phyloP scores from a whole-genome alignment of 2,888 invertebrate species.

The Tuberolachnus salignus region DNA sequence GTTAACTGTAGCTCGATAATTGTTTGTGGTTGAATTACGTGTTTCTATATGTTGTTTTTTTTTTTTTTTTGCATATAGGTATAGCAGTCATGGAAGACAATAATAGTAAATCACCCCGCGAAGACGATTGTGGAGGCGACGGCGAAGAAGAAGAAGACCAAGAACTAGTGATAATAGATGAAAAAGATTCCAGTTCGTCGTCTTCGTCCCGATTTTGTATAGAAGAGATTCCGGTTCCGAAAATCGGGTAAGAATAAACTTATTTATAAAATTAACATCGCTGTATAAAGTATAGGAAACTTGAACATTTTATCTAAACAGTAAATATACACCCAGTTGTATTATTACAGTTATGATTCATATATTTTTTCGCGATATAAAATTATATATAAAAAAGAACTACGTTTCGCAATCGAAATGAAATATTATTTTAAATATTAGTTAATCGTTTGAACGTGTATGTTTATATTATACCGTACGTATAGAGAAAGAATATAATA shows the following conservation, averaged over 20 bases:
- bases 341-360: not conserved
- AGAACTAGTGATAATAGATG: constrained; percentile 11
- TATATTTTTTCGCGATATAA: not conserved
- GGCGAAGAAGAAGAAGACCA: constrained; percentile 50
- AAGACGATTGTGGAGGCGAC: constrained; percentile 32
- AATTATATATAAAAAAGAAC: not conserved
- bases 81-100: constrained; percentile 53
- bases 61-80: not conserved
- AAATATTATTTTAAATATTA: too few relatives aligned
- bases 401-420: too few relatives aligned
- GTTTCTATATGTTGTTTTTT: too few relatives aligned
- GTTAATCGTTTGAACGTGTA: too few relatives aligned
- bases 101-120: constrained; percentile 37
- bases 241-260: constrained; percentile 19
- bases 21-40: too few relatives aligned
- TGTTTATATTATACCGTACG: too few relatives aligned
- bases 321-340: not conserved
- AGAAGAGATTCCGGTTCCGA: constrained; percentile 27
- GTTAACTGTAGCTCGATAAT: too few relatives aligned
- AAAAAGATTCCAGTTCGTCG: not conserved
- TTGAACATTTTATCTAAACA: not conserved
- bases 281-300: not conserved
- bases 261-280: too few relatives aligned
- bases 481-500: too few relatives aligned
- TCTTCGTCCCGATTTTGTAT: not conserved